Conservation (phyloP, 2,113 vertebrate species). For the Craseonycteris thonglongyai region DNA sequence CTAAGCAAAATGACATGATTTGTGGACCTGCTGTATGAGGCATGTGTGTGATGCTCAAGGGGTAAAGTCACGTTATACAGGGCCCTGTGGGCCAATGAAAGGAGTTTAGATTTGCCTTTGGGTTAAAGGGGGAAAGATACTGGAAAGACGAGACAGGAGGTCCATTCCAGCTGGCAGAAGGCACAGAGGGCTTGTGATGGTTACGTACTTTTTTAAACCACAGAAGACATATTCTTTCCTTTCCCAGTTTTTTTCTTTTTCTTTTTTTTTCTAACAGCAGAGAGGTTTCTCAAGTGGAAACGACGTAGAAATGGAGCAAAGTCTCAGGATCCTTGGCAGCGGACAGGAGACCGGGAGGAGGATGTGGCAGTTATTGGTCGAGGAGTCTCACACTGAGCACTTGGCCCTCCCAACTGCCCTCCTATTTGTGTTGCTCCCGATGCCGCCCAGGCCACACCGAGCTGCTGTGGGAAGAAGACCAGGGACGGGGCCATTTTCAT, state of each 20-base stretch:
- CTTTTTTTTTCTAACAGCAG: background rate
- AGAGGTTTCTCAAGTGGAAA: background rate
- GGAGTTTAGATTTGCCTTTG: background rate
- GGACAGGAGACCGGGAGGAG: too few species aligned
- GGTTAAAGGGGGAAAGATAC: background rate
- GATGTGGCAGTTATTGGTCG: background rate
- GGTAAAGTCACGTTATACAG: background rate
- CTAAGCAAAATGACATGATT: background rate
- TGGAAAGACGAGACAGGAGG: background rate
- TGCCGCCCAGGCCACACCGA: rapidly evolving
- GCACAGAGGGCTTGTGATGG: background rate
- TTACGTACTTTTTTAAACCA: background rate
- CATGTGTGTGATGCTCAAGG: background rate
- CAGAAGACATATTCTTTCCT: background rate
- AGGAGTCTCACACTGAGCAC: too few species aligned
- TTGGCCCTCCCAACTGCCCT: too few species aligned
- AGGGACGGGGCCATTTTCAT: background rate
- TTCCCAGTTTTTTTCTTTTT: background rate
- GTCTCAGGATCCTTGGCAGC: too few species aligned
- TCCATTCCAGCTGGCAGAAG: background rate
- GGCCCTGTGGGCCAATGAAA: background rate
- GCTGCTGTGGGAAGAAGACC: background rate
- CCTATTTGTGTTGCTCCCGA: too few species aligned
- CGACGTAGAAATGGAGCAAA: background rate
- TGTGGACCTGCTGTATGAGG: background rate